Evolutionary conservation across 2,113 vertebrate genomes (phyloP).

Genomic region (Pontoporia blainvillei): DNA sequence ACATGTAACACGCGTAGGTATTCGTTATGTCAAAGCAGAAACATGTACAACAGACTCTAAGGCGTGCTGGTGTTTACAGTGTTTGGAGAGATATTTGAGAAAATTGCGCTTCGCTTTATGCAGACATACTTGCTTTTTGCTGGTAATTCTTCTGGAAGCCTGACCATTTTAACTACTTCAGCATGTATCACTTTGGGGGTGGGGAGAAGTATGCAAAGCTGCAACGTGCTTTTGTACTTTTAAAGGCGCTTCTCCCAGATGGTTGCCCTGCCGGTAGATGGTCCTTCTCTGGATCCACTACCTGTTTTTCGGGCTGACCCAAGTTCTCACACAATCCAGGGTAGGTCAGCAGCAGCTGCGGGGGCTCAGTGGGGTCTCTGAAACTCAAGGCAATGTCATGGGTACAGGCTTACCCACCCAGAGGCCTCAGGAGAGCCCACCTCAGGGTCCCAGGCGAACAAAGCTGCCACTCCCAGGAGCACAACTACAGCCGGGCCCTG

Average conservation of each 20-base stretch:
- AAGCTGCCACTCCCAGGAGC: background rate
- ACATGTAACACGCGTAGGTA: background rate
- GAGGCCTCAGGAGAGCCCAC: background rate
- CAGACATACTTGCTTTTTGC: background rate
- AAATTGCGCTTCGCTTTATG: background rate
- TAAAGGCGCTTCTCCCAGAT: background rate
- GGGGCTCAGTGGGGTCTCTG: background rate
- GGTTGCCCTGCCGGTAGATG: background rate
- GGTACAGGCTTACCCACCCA: background rate
- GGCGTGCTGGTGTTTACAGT: background rate
- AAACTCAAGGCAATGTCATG: background rate
- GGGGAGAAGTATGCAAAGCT: background rate
- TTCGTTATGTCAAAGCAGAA: background rate
- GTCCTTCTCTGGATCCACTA: background rate
- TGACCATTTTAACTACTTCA: background rate
- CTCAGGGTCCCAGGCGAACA: background rate
- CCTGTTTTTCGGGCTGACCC: background rate
- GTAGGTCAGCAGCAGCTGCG: background rate
- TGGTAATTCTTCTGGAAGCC: background rate
- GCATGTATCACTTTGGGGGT: background rate
- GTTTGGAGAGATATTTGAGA: background rate
- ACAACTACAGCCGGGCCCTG: background rate
- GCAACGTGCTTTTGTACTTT: background rate
- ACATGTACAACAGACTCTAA: background rate
- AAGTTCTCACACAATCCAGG: background rate